phyloP scores from a whole-genome alignment of 2,888 invertebrate species.

The Synergus umbraculus region DNA sequence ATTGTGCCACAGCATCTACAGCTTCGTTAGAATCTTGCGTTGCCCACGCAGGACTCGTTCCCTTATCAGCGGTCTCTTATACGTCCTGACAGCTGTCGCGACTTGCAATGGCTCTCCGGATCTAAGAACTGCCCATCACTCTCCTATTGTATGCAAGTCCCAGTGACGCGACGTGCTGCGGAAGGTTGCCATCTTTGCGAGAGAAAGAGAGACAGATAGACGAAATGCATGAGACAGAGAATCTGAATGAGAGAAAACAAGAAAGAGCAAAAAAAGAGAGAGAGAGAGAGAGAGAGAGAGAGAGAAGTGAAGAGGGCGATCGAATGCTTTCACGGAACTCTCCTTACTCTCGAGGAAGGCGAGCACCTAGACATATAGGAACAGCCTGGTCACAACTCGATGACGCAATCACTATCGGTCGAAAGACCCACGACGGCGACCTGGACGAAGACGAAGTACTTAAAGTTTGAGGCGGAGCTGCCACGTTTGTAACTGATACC shows the following conservation, averaged over 20 bases:
- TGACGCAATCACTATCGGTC: constrained; percentile 40
- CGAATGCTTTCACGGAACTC: constrained; percentile 2
- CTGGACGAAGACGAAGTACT: constrained; percentile 39
- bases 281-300: no score
- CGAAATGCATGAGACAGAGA: not conserved
- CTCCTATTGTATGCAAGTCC: constrained; percentile 42
- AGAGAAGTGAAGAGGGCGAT: not conserved
- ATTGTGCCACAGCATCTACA: constrained; percentile 41
- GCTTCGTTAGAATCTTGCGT: constrained; percentile 43
- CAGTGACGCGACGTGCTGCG: constrained; percentile 19
- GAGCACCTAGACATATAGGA: constrained; percentile 35
- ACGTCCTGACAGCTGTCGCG: constrained; percentile 45
- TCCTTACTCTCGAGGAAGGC: constrained; percentile 10
- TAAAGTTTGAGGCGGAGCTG: constrained; percentile 36
- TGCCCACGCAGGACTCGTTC: constrained; percentile 27
- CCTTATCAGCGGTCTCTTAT: constrained; percentile 42
- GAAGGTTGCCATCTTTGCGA: constrained; percentile 1
- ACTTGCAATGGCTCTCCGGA: constrained; percentile 49
- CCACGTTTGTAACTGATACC: constrained; percentile 33
- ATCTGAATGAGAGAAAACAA: not conserved
- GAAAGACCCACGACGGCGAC: constrained; percentile 19
- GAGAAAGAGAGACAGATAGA: constrained; percentile 20
- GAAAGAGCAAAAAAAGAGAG: no score
- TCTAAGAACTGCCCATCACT: constrained; percentile 43
- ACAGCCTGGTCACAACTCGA: constrained; percentile 35